Evolutionary conservation across 2,797 vertebrate species (phyloP), one percentile per base, ranked within the genome.

Genomic region (Carduelis carduelis): DNA sequence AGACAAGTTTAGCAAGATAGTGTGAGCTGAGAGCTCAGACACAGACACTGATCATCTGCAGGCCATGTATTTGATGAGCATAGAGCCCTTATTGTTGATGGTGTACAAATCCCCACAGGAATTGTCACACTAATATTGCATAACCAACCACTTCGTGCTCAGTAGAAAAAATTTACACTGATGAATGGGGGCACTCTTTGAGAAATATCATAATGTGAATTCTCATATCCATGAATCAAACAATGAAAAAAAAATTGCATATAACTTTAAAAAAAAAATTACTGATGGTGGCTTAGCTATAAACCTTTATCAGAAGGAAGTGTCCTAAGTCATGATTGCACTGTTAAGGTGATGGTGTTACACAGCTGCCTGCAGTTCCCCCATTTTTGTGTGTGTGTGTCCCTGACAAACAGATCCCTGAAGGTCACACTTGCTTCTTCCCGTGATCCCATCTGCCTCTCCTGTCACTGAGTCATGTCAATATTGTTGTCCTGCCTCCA

Each of bases 1-100:
- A 69, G 93, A 93, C 87, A 90, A 90, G 89, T 96, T 95, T 77
- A 94, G 69, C 74, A 75, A 83, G 85, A 69, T 18, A 91, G 26
- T 43, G 60, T 89, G 87, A 88, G 53, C 52, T 76, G 50, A 91
- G 39, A 56, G 59, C n/a, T 86, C 77, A 88, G 87, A 86, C 19
- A 53, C 19, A 83, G 37, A 89, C 68, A 68, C 32, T 77, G 64
- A 91, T 87, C 69, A 79, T 92, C 87, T 88, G 43, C 60, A 91
- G 89, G 41, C 70, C 91, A 82, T 61, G 44, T 57, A 87, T 81
- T 26, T 87, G 82, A 61, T 75, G 57, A 93, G 44, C 60, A 93
- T 15, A 94, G 93, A 95, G 85, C 53, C 27, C 66, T 80, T 89
- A 94, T 87, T 93, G 87, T 94, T 90, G 57, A 32, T 24, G 49